Evolutionary conservation across 2,888 invertebrate genomes (phyloP).

Genomic region (Hofmannophila pseudospretella): DNA sequence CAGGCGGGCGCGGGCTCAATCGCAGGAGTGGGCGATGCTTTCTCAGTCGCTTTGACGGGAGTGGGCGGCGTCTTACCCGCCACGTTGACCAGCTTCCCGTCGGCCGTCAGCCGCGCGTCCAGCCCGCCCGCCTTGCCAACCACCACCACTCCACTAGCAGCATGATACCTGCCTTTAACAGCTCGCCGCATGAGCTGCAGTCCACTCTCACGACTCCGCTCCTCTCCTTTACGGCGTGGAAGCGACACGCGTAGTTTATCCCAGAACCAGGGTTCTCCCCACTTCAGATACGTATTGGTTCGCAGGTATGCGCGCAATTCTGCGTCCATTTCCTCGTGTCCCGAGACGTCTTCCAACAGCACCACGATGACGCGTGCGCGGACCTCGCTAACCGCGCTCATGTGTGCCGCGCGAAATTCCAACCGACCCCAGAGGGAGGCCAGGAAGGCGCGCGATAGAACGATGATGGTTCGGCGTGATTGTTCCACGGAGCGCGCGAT

Average conservation of each 20-base stretch:
- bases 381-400: slow-evolving; percentile 38
- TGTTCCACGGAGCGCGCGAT: slow-evolving; percentile 84
- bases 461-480: slow-evolving; percentile 59
- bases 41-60: too few species aligned
- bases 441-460: slow-evolving; percentile 28
- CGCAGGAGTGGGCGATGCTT: too few species aligned
- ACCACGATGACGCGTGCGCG: slow-evolving; percentile 85
- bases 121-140: slow-evolving; percentile 1
- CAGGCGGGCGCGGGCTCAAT: too few species aligned
- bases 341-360: slow-evolving; percentile 78
- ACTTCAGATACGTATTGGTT: slow-evolving; percentile 88
- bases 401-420: slow-evolving; percentile 79
- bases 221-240: slow-evolving; percentile 34
- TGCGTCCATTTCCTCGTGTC: slow-evolving; percentile 55
- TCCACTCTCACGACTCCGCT: neutral
- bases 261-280: slow-evolving; percentile 90
- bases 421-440: slow-evolving; percentile 79
- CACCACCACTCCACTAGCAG: neutral
- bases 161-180: neutral
- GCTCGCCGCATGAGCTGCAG: neutral
- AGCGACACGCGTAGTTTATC: slow-evolving; percentile 85
- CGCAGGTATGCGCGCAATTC: slow-evolving; percentile 81
- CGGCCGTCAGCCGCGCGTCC: slow-evolving; percentile 5
- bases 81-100: slow-evolving; percentile 2
- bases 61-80: slow-evolving; percentile 1